Evolutionary conservation across 2,113 vertebrate genomes (phyloP).

Genomic region (Myotis yumanensis): DNA sequence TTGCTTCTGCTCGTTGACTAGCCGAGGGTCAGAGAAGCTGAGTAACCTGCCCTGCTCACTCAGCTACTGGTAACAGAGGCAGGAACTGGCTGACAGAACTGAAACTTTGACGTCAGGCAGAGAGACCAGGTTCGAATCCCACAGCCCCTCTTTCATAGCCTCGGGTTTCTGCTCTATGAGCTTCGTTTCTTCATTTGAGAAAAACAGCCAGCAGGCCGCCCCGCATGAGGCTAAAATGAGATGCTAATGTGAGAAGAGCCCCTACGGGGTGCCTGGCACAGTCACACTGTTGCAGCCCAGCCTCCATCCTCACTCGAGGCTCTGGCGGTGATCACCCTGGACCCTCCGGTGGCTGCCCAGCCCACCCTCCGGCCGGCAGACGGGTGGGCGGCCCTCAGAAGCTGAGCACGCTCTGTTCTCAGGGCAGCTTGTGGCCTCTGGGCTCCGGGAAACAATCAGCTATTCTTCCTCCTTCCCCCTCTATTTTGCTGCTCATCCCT

Average conservation of each 20-base stretch:
- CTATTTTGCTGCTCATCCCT: not conserved
- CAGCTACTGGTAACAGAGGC: not conserved
- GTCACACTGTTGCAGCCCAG: not conserved
- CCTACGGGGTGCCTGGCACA: fast-evolving
- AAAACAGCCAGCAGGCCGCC: not conserved
- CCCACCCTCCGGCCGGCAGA: not conserved
- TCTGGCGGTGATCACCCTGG: not conserved
- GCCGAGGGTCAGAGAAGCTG: not conserved
- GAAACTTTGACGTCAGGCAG: not conserved
- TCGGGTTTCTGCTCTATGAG: not conserved
- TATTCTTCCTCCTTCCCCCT: constrained; percentile 55
- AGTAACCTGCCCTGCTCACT: not conserved
- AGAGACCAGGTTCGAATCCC: not conserved
- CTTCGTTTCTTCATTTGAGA: not conserved
- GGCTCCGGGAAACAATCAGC: constrained; percentile 57
- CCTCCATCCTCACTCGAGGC: not conserved
- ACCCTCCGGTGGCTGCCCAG: fast-evolving
- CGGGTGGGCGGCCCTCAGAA: constrained; percentile 23
- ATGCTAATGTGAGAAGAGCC: fast-evolving
- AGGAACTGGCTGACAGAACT: not conserved
- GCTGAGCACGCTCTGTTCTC: constrained; percentile 51
- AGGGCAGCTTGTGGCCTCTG: constrained; percentile 45
- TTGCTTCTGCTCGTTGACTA: not conserved
- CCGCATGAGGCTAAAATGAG: not conserved
- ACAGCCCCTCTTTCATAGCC: not conserved